These are phyloP conservation scores for Drosophila crucigera DNA, from an alignment of 2,888 invertebrate species.

Conservation along the genomic window DNA sequence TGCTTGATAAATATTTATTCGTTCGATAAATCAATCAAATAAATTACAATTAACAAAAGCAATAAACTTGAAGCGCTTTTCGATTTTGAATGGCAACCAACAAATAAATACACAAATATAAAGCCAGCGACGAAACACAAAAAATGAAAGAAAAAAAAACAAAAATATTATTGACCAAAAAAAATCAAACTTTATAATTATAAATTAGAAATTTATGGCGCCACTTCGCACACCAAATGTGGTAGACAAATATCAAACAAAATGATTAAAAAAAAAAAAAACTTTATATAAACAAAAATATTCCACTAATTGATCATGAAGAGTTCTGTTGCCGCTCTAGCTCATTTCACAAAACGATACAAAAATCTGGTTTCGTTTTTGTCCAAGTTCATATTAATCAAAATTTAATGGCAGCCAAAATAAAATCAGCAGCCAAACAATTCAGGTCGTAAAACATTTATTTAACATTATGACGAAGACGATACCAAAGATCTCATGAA, in stretches of 20 bases:
- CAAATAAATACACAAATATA: constrained; percentile 11
- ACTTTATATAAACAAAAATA: constrained; percentile 33
- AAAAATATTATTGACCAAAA: constrained; percentile 18
- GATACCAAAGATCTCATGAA: constrained; percentile 57
- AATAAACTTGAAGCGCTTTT: constrained; percentile 68
- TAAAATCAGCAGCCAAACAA: constrained; percentile 54
- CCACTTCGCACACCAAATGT: constrained; percentile 37
- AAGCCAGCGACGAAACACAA: constrained; percentile 23
- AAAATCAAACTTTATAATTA: constrained; percentile 64
- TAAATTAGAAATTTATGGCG: constrained; percentile 74
- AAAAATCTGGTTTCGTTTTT: constrained; percentile 70
- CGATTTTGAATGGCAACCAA: constrained; percentile 43
- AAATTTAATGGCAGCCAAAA: constrained; percentile 40
- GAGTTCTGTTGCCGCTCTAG: constrained; percentile 13
- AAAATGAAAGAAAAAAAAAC: constrained; percentile 28
- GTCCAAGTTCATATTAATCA: constrained; percentile 68
- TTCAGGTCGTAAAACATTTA: constrained; percentile 72
- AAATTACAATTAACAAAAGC: constrained; percentile 80
- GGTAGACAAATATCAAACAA: constrained; percentile 18
- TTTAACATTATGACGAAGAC: constrained; percentile 57
- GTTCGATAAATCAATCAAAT: constrained; percentile 80
- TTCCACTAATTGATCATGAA: constrained; percentile 74
- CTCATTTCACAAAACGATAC: constrained; percentile 9
- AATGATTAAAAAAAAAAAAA: neutral
- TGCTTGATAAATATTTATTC: constrained; percentile 73